These are phyloP conservation scores for Rhopalosiphum padi DNA, from an alignment of 1,140 invertebrate genomes.

Conservation along the genomic window DNA sequence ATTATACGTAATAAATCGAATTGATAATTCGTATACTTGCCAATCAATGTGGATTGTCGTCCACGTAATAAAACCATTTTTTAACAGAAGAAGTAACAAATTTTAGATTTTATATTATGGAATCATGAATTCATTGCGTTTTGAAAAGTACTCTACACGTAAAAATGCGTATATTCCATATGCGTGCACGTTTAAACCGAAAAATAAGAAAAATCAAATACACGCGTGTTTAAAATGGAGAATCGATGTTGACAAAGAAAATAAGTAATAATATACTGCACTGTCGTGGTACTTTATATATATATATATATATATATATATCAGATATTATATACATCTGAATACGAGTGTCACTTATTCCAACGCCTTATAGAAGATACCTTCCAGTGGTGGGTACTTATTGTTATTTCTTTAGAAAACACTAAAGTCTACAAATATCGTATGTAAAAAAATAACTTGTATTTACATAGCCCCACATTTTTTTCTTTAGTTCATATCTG, in stretches of 20 bases:
- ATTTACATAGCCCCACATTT: background rate
- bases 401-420: conserved; percentile 15
- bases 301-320: background rate
- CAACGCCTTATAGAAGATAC: background rate
- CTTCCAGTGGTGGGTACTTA: background rate
- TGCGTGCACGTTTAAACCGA: background rate
- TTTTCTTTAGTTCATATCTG: background rate
- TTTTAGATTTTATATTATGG: too few relatives aligned
- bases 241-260: background rate
- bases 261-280: background rate
- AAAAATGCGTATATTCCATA: background rate
- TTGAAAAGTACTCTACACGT: too few relatives aligned
- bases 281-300: background rate
- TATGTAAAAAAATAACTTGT: background rate
- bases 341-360: background rate
- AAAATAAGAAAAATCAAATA: background rate
- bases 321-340: background rate
- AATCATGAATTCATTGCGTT: too few relatives aligned
- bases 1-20: too few relatives aligned
- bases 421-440: background rate
- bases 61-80: too few relatives aligned
- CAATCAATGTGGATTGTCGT: too few relatives aligned
- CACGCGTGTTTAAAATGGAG: background rate
- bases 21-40: too few relatives aligned
- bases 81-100: too few relatives aligned